These are phyloP conservation scores for Coelopa pilipes DNA, from an alignment of 2,888 invertebrate species.

Conservation along the genomic window DNA sequence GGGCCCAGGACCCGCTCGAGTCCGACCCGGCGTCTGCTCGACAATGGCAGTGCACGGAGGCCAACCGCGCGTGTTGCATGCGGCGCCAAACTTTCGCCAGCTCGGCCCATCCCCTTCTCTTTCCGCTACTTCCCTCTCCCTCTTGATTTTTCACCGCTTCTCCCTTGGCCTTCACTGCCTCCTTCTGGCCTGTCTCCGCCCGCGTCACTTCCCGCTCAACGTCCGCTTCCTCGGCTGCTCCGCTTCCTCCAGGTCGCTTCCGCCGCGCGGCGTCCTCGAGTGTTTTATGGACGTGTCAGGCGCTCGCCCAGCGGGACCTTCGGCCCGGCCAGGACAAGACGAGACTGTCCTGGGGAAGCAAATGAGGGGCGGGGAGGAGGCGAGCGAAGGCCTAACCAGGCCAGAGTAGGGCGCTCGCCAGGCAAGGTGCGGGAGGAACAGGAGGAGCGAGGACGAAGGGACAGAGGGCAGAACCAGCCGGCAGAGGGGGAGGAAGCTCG, in stretches of 20 bases:
- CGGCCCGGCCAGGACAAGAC: too few species aligned
- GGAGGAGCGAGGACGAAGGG: too few species aligned
- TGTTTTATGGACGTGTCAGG: conserved; percentile 25
- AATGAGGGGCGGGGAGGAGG: neutral
- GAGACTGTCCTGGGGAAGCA: too few species aligned
- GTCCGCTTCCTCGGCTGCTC: neutral
- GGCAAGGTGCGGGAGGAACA: too few species aligned
- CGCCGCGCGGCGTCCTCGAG: too few species aligned
- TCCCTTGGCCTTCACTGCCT: neutral
- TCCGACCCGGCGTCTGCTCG: too few species aligned
- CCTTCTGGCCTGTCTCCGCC: neutral
- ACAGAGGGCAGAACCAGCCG: too few species aligned
- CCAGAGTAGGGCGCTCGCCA: too few species aligned
- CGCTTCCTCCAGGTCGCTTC: neutral
- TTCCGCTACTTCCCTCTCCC: neutral
- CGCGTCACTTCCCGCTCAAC: neutral
- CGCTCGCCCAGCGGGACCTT: conserved; percentile 4
- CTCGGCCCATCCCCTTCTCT: neutral
- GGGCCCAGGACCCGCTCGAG: too few species aligned
- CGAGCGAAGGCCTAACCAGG: neutral
- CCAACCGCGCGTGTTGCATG: conserved; percentile 1
- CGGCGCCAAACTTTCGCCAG: neutral
- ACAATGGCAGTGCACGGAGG: too few species aligned
- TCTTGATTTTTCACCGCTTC: neutral
- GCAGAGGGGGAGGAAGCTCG: too few species aligned